These are phyloP conservation scores for Passer montanus DNA, from an alignment of 2,113 vertebrate genomes.

Conservation along the genomic window DNA sequence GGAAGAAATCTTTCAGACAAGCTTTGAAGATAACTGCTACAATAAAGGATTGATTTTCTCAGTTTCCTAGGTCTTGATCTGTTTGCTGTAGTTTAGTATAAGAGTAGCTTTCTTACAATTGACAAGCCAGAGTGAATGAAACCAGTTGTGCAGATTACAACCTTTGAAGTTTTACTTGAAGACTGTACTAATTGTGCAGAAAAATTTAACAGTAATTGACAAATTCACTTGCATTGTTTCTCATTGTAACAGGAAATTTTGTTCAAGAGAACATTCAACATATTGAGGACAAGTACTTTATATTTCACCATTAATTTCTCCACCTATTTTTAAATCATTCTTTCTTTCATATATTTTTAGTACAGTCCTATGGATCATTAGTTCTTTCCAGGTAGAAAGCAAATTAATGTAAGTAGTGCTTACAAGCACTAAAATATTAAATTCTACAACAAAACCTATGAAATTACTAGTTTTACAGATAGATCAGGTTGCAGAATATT, in stretches of 20 bases:
- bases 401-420: not conserved
- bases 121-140: constrained; percentile 3
- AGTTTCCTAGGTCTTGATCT: constrained; percentile 22
- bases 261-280: not conserved
- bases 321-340: not conserved
- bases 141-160: not conserved
- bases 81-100: not conserved
- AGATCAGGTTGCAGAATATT: not conserved
- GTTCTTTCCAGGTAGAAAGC: not conserved
- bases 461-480: not conserved
- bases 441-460: not conserved
- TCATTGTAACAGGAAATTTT: not conserved
- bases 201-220: constrained; percentile 2
- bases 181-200: not conserved
- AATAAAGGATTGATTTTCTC: constrained; percentile 30
- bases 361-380: not conserved
- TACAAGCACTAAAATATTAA: not conserved
- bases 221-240: not conserved
- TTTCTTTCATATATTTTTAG: not conserved
- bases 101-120: not conserved
- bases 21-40: constrained; percentile 20
- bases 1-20: constrained; percentile 12
- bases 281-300: not conserved
- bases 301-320: not conserved
- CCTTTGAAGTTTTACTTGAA: constrained; percentile 27